Evolutionary conservation across 2,113 vertebrate species (phyloP), one percentile per base, ranked within the genome.

Genomic region (Platichthys stellatus): DNA sequence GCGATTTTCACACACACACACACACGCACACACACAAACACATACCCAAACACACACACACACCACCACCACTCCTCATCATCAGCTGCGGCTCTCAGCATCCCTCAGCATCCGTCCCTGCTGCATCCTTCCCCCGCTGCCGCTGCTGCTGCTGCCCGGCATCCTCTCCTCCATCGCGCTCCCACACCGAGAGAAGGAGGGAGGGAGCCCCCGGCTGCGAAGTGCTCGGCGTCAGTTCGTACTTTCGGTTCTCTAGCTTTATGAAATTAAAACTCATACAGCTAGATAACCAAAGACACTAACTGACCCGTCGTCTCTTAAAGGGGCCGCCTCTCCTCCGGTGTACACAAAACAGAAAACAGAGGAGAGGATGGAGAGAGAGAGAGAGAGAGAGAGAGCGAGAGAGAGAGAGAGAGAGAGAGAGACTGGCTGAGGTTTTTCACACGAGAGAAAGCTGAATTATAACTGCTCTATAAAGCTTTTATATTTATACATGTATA

Each of bases 221-320:
- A 93, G 95, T 93, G 86, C 6, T 83, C 89, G 81, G 94, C 87
- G 90, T 18, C 85, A 95, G 95, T 96, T 96, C 92, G 92, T 97
- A 97, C 97, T 95, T 97, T 97, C 97, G 97, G 97, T 97, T 97
- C 95, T 97, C 97, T 97, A 97, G 97, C 97, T 97, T 97, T 97
- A 97, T 97, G 97, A 97, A 94, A 96, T 96, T 95, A 96, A 96
- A 95, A 97, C 97, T 98, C 97, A 98, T 97, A 98, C 97, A 98
- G 97, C 97, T 98, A 98, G 96, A 97, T 97, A 98, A 98, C 97
- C 97, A 98, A 98, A 98, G 97, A 98, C 87, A 97, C 94, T 95
- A 97, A 95, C 96, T 96, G 88, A 83, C 93, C 95, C 95, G 89
- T 91, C 73, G 88, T 90, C 86, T 93, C 94, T 94, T 94, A 94